These are phyloP conservation scores for Sander vitreus DNA, from an alignment of 2,113 vertebrate genomes.

Conservation along the genomic window DNA sequence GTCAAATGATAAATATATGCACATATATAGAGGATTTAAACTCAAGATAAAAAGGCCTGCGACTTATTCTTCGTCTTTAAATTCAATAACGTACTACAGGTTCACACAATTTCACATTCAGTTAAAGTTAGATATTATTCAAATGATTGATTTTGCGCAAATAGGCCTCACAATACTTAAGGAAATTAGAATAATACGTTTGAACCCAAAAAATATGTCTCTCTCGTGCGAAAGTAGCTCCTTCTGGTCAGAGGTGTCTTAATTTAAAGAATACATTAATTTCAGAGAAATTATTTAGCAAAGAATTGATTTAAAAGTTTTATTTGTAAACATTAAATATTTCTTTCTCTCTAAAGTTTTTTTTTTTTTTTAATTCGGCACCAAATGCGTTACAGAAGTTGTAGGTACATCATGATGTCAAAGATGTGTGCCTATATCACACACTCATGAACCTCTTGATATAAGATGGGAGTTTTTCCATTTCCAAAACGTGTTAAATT, in stretches of 20 bases:
- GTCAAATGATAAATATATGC: not conserved
- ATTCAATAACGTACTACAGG: not conserved
- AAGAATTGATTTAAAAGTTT: conserved; percentile 86
- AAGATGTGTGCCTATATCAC: conserved; percentile 81
- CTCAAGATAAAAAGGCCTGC: conserved; percentile 20
- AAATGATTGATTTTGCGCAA: conserved; percentile 8
- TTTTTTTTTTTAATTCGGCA: conserved; percentile 87
- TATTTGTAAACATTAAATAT: conserved; percentile 99
- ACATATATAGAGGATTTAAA: not conserved
- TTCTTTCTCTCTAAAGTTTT: conserved; percentile 94
- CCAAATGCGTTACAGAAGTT: conserved; percentile 83
- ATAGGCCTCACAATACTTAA: not conserved
- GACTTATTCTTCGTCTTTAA: not conserved
- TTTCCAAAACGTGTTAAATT: conserved; percentile 81
- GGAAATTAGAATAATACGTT: conserved; percentile 1
- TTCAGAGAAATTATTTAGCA: conserved; percentile 74
- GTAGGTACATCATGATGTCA: conserved; percentile 88
- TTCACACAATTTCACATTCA: not conserved
- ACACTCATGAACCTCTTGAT: conserved; percentile 85
- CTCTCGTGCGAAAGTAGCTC: not conserved
- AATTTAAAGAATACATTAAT: conserved; percentile 39
- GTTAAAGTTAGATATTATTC: not conserved
- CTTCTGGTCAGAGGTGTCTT: not conserved
- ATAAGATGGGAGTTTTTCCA: conserved; percentile 80
- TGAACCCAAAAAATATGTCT: not conserved